Evolutionary conservation across 2,888 invertebrate genomes (phyloP).

Genomic region (Pandemis heparana): DNA sequence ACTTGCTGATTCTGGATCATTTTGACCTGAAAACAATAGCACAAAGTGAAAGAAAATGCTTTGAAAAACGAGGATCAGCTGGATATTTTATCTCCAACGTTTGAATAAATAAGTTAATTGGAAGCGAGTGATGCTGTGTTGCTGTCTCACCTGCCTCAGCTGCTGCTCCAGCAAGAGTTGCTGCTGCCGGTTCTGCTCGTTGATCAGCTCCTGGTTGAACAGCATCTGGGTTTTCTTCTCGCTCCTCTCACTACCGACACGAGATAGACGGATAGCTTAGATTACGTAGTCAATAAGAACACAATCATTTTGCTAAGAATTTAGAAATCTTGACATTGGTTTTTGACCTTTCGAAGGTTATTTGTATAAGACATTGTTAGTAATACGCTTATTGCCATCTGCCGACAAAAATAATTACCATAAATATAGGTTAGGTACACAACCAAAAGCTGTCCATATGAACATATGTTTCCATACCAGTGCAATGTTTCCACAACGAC

Average conservation of each 20-base stretch:
- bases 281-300: neutral
- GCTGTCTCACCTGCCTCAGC: conserved; percentile 72
- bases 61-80: no score
- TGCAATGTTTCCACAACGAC: no score
- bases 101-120: neutral
- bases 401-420: no score
- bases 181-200: conserved; percentile 81
- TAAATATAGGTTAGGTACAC: no score
- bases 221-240: conserved; percentile 87
- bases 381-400: no score
- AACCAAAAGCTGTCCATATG: no score
- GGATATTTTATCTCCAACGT: no score
- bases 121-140: neutral
- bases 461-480: no score
- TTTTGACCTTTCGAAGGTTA: no score
- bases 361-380: no score
- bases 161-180: conserved; percentile 79
- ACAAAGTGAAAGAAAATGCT: neutral
- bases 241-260: conserved; percentile 82
- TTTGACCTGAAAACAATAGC: conserved; percentile 66
- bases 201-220: conserved; percentile 86
- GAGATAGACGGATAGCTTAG: conserved; percentile 23
- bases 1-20: conserved; percentile 80
- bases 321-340: no score
- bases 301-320: no score